These are phyloP conservation scores for Syngnathoides biaculeatus DNA, from an alignment of 2,113 vertebrate genomes.

Conservation along the genomic window DNA sequence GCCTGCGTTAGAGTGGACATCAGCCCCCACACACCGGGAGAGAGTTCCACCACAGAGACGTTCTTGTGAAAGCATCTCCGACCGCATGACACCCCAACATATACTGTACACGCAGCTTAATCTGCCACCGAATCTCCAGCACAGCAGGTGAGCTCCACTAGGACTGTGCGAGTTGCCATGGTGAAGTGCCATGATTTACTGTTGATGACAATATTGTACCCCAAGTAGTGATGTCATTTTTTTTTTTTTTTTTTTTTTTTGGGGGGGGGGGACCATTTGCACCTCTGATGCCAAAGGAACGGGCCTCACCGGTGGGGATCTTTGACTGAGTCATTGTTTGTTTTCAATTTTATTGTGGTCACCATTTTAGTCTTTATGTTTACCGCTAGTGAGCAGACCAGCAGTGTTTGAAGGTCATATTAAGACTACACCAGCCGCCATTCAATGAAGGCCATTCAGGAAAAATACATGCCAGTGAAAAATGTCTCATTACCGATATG, in stretches of 20 bases:
- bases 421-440: constrained; percentile 30
- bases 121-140: constrained; percentile 1
- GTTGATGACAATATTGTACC: constrained; percentile 24
- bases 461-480: constrained; percentile 21
- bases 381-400: constrained; percentile 1
- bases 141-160: constrained; percentile 14
- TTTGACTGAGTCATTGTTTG: constrained; percentile 16
- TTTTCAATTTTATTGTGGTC: constrained; percentile 31
- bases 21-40: constrained; percentile 74
- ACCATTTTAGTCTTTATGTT: not conserved
- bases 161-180: constrained; percentile 9
- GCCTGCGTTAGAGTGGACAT: constrained; percentile 84
- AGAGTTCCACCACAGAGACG: constrained; percentile 81
- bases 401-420: constrained; percentile 15
- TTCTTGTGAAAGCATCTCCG: constrained; percentile 76
- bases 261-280: too few relatives aligned
- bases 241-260: not conserved
- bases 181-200: constrained; percentile 7
- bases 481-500: constrained; percentile 11
- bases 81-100: constrained; percentile 18
- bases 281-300: constrained; percentile 61
- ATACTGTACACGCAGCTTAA: not conserved
- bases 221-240: not conserved
- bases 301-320: constrained; percentile 38
- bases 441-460: constrained; percentile 41